A percentile compares a stretch with the other conserved stretches of the same genome.
phyloP scores from a whole-genome alignment of 2,797 vertebrate genomes.

The Onychomys arenicola region DNA sequence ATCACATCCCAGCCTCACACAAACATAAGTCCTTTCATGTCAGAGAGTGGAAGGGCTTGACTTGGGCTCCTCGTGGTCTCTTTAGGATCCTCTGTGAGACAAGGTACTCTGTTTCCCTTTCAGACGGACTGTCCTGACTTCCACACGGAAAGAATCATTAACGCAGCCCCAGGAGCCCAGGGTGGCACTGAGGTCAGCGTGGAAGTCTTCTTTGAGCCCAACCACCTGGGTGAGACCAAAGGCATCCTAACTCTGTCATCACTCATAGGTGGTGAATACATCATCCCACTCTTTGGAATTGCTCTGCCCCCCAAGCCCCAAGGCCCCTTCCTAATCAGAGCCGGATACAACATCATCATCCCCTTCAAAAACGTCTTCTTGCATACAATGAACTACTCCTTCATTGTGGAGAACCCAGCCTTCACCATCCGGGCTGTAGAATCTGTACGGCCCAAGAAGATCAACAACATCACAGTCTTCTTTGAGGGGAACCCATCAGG shows the following conservation, averaged over 20 bases:
- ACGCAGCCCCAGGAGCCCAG: conserved; percentile 83
- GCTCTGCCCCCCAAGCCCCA: conserved; percentile 91
- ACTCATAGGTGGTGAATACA: conserved; percentile 87
- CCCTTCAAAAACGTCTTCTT: conserved; percentile 94
- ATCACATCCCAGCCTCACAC: not conserved
- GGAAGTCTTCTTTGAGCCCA: conserved; percentile 93
- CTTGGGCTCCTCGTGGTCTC: not conserved
- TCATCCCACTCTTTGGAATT: conserved; percentile 90
- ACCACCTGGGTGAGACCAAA: conserved; percentile 90
- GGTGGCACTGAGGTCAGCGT: conserved; percentile 88
- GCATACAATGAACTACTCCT: conserved; percentile 88
- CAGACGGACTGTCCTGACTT: conserved; percentile 91
- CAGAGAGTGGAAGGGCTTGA: not conserved
- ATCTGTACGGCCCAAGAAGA: conserved; percentile 88
- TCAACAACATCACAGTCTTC: conserved; percentile 85
- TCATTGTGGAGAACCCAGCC: conserved; percentile 89
- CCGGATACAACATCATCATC: conserved; percentile 87
- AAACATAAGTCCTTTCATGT: not conserved
- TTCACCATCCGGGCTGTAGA: conserved; percentile 88
- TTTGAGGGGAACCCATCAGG: conserved; percentile 85
- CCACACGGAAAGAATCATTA: conserved; percentile 87
- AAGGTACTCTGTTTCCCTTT: not conserved
- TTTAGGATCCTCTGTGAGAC: not conserved
- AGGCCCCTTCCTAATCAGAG: conserved; percentile 90
- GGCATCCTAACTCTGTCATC: conserved; percentile 89